A percentile compares a stretch with the other conserved stretches of the same genome.
Evolutionary conservation across 2,888 invertebrate species (phyloP).

Genomic region (Ditylenchus weischeri): DNA sequence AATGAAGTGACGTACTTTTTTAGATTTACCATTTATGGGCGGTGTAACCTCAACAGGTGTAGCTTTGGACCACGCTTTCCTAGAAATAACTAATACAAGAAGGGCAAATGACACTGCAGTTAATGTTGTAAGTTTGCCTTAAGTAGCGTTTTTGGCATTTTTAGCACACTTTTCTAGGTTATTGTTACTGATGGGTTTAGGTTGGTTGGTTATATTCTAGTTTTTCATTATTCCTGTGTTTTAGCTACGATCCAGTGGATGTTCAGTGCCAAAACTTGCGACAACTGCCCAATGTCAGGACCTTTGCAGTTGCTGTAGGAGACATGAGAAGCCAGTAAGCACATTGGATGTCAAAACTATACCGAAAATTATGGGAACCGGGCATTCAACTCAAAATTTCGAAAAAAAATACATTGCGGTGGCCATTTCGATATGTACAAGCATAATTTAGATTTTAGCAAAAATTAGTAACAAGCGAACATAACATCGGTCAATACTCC

Average conservation of each 20-base stretch:
- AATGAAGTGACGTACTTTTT: too few species aligned
- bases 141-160: too few species aligned
- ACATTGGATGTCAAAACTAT: too few species aligned
- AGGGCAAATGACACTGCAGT: neutral
- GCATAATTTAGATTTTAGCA: too few species aligned
- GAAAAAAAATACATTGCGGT: too few species aligned
- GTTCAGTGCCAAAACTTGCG: neutral
- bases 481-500: too few species aligned
- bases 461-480: too few species aligned
- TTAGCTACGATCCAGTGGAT: conserved; percentile 6
- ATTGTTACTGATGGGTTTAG: conserved; percentile 5
- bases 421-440: too few species aligned
- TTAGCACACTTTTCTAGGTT: neutral
- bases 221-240: neutral
- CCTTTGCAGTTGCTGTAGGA: neutral
- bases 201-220: neutral
- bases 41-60: conserved; percentile 5
- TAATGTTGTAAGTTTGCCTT: neutral
- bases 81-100: neutral
- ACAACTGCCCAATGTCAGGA: neutral
- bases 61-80: neutral
- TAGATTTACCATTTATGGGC: conserved; percentile 6
- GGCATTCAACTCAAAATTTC: too few species aligned
- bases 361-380: too few species aligned
- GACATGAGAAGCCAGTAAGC: conserved; percentile 6